Percentiles rank a stretch among this genome's conserved stretches.
phyloP scores from a whole-genome alignment of 2,888 invertebrate species.

The Meandrusa payeni region DNA sequence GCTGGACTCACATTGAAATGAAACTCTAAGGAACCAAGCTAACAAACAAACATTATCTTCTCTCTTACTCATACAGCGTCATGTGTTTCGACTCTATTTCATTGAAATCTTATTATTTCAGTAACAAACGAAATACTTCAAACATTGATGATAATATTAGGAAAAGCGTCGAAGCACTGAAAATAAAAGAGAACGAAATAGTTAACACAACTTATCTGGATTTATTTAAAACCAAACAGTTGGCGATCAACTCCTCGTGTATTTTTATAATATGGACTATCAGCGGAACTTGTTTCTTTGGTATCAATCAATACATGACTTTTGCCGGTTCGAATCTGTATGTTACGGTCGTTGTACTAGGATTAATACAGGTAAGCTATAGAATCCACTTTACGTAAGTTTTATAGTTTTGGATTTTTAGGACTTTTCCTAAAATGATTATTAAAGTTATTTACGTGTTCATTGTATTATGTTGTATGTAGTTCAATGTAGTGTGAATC shows the following conservation, averaged over 20 bases:
- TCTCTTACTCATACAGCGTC: too few relatives aligned
- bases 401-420: too few relatives aligned
- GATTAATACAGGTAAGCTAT: constrained; percentile 47
- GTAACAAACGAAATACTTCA: constrained; percentile 41
- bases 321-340: constrained; percentile 44
- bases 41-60: too few relatives aligned
- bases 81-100: too few relatives aligned
- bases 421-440: too few relatives aligned
- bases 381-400: too few relatives aligned
- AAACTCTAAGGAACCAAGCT: neutral
- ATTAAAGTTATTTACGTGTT: too few relatives aligned
- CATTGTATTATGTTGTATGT: too few relatives aligned
- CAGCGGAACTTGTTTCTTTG: constrained; percentile 45
- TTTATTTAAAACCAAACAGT: constrained; percentile 43
- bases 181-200: constrained; percentile 33
- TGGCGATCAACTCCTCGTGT: constrained; percentile 37
- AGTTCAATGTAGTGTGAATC: too few relatives aligned
- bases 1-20: too few relatives aligned
- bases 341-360: constrained; percentile 40
- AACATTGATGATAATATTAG: constrained; percentile 42
- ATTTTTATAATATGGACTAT: constrained; percentile 42
- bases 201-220: constrained; percentile 38
- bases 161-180: constrained; percentile 37
- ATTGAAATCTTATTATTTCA: too few relatives aligned
- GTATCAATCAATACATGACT: constrained; percentile 48